Conservation (phyloP, 1,140 invertebrate species). For the Drosophila nebulosa region DNA sequence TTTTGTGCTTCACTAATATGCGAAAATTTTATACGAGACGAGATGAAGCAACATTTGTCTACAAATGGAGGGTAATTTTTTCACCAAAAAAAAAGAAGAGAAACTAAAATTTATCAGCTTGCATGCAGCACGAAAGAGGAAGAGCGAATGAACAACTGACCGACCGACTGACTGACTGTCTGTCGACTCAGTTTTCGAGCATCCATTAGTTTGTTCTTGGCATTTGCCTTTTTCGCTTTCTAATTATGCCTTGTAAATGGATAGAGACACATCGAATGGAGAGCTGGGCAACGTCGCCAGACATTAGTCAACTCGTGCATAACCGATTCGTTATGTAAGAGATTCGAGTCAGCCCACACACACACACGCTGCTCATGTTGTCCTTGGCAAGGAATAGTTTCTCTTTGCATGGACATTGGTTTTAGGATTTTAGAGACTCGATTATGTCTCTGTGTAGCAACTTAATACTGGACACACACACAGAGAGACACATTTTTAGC, state of each 20-base stretch:
- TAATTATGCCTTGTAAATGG: conserved; percentile 67
- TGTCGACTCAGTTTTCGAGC: conserved; percentile 40
- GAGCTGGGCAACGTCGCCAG: conserved; percentile 20
- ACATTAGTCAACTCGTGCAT: conserved; percentile 69
- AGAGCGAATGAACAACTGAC: too few relatives aligned
- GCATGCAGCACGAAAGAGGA: conserved; percentile 13
- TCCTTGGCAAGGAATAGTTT: background rate
- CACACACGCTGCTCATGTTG: background rate
- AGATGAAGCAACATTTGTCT: conserved; percentile 13
- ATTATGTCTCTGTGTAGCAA: conserved; percentile 19
- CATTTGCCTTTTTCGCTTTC: conserved; percentile 51
- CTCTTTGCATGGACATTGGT: too few relatives aligned
- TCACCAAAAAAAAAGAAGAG: too few relatives aligned
- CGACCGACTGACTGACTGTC: too few relatives aligned
- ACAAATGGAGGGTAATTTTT: conserved; percentile 10
- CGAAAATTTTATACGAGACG: conserved; percentile 67
- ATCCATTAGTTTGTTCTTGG: conserved; percentile 50
- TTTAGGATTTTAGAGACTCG: background rate
- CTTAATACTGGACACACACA: conserved; percentile 25
- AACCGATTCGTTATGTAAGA: conserved; percentile 33
- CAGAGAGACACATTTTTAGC: background rate
- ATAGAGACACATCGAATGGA: conserved; percentile 28
- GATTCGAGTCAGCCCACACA: background rate
- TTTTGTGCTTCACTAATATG: conserved; percentile 51
- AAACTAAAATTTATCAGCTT: conserved; percentile 43